These are phyloP conservation scores for Notodonta dromedarius DNA, from an alignment of 2,888 invertebrate species.

Conservation along the genomic window DNA sequence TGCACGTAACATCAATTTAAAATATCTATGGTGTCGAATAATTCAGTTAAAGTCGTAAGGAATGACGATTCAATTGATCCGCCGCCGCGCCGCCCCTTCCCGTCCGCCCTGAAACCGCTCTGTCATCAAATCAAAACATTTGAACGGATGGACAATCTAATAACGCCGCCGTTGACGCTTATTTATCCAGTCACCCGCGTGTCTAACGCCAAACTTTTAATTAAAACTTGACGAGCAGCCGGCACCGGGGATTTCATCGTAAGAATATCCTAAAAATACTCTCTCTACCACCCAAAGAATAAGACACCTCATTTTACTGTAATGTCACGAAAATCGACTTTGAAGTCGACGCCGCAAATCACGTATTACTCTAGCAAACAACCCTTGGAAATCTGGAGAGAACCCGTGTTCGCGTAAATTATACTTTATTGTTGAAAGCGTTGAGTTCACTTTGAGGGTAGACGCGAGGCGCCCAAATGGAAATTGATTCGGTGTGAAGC, in stretches of 20 bases:
- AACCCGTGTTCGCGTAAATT: conserved; percentile 58
- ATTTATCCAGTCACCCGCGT: conserved; percentile 27
- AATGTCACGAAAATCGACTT: conserved; percentile 54
- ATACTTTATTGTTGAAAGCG: conserved; percentile 58
- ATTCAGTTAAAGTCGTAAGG: conserved; percentile 16
- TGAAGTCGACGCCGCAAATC: conserved; percentile 72
- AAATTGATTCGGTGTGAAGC: conserved; percentile 76
- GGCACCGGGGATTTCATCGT: conserved; percentile 29
- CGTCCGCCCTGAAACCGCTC: conserved; percentile 27
- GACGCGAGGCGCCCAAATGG: conserved; percentile 62
- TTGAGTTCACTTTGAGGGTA: conserved; percentile 46
- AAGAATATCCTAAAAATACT: conserved; percentile 45
- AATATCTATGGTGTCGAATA: neutral
- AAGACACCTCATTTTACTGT: conserved; percentile 33
- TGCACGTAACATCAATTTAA: neutral
- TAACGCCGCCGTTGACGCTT: conserved; percentile 30
- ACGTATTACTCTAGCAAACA: conserved; percentile 77
- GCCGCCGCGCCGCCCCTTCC: conserved; percentile 21
- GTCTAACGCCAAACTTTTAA: conserved; percentile 57
- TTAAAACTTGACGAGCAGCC: conserved; percentile 64
- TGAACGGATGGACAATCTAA: conserved; percentile 30
- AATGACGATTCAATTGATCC: conserved; percentile 28
- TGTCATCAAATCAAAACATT: conserved; percentile 39
- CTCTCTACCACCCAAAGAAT: conserved; percentile 45
- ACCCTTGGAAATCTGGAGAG: conserved; percentile 60